Evolutionary conservation across 2,888 invertebrate genomes (phyloP).

Genomic region (Caenorhabditis macrosperma): DNA sequence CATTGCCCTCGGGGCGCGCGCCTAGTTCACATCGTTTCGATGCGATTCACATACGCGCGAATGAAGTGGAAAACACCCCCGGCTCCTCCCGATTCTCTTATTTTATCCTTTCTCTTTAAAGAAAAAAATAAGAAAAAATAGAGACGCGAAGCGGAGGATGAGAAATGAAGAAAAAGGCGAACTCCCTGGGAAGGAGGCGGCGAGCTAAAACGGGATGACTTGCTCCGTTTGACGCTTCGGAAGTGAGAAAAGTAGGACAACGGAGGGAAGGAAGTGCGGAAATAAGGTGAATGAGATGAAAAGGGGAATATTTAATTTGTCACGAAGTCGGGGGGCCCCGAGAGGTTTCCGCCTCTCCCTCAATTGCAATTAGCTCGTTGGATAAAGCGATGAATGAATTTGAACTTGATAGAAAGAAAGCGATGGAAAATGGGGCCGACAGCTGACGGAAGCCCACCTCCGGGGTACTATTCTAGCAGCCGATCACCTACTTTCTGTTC

Average conservation of each 20-base stretch:
- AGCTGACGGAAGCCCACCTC: slow-evolving; percentile 16
- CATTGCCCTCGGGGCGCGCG: slow-evolving; percentile 58
- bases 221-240: not conserved
- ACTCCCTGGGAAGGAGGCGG: not conserved
- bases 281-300: slow-evolving; percentile 10
- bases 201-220: not conserved
- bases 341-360: not conserved
- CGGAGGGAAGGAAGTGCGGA: not conserved
- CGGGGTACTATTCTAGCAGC: slow-evolving; percentile 20
- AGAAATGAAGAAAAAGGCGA: not conserved
- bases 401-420: slow-evolving; percentile 34
- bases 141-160: not conserved
- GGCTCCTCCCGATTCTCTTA: slow-evolving; percentile 25
- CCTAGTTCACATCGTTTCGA: slow-evolving; percentile 60
- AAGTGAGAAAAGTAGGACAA: not conserved
- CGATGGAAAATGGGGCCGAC: slow-evolving; percentile 31
- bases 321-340: not conserved
- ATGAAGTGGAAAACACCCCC: slow-evolving; percentile 56
- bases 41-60: slow-evolving; percentile 58
- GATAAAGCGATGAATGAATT: slow-evolving; percentile 25
- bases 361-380: not conserved
- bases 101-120: slow-evolving; percentile 25
- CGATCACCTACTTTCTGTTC: slow-evolving; percentile 25
- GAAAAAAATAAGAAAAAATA: slow-evolving; percentile 6
- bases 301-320: slow-evolving; percentile 11